A percentile compares a stretch with the other conserved stretches of the same genome.
phyloP scores from a whole-genome alignment of 2,797 vertebrate species.

The Danio jaintianensis region DNA sequence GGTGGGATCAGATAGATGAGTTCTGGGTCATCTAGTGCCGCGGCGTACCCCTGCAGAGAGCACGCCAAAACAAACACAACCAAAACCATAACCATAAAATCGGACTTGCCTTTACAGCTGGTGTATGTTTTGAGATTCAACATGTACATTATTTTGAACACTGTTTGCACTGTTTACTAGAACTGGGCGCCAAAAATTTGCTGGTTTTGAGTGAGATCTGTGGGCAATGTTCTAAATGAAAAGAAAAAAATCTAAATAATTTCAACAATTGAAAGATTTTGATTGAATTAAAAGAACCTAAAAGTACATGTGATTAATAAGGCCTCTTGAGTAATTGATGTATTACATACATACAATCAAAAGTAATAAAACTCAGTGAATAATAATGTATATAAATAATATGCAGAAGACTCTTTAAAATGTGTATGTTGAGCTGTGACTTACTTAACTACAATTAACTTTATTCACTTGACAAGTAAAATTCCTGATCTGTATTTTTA shows the following conservation, averaged over 20 bases:
- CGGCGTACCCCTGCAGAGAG: conserved; percentile 86
- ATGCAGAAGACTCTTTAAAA: neutral
- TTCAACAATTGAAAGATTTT: no score
- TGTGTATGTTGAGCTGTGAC: neutral
- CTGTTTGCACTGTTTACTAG: neutral
- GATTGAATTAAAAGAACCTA: no score
- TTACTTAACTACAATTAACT: neutral
- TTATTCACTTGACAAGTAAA: neutral
- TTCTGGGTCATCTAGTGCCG: conserved; percentile 88
- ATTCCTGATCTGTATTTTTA: neutral
- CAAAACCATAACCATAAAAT: neutral
- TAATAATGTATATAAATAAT: neutral
- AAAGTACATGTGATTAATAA: neutral
- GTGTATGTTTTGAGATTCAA: neutral
- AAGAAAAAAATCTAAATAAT: no score
- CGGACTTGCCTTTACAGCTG: neutral
- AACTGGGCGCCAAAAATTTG: neutral
- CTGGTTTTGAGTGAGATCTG: no score
- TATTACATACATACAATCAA: neutral
- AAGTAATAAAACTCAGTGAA: no score
- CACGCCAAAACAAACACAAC: neutral
- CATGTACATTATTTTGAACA: neutral
- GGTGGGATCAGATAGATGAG: conserved; percentile 89
- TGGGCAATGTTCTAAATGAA: no score
- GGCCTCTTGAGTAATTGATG: neutral